These are phyloP conservation scores for Tenthredo mesomela DNA, from an alignment of 2,888 invertebrate species.

Conservation along the genomic window DNA sequence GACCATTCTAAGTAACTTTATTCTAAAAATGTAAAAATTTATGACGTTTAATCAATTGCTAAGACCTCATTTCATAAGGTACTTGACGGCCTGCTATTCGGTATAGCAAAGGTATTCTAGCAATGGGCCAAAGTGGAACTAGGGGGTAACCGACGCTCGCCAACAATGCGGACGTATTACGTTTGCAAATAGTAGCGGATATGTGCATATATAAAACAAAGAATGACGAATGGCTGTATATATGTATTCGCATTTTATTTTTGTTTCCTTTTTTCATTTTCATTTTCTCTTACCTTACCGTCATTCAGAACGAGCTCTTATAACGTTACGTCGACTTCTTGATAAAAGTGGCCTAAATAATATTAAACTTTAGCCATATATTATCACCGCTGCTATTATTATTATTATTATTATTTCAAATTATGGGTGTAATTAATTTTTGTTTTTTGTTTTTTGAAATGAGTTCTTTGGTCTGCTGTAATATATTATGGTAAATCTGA, in stretches of 20 bases:
- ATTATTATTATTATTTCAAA: background rate
- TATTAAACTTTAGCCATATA: background rate
- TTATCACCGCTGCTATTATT: no score
- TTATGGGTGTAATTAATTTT: background rate
- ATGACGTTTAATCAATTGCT: slow-evolving; percentile 20
- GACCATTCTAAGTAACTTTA: background rate
- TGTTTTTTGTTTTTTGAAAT: background rate
- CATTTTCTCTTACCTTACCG: background rate
- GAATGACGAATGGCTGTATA: slow-evolving; percentile 26
- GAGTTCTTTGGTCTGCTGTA: background rate
- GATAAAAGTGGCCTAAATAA: background rate
- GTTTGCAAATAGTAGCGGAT: slow-evolving; percentile 42
- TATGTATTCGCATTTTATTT: background rate
- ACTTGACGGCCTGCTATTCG: slow-evolving; percentile 11
- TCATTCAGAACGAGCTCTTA: background rate
- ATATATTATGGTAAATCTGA: background rate
- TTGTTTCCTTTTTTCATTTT: background rate
- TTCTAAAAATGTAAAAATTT: background rate
- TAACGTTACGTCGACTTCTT: background rate
- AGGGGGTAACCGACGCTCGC: slow-evolving; percentile 32
- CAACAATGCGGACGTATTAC: slow-evolving; percentile 48
- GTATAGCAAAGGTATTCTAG: slow-evolving; percentile 30
- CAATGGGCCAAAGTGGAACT: slow-evolving; percentile 35
- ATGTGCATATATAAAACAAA: background rate
- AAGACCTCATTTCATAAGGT: slow-evolving; percentile 15